Percentiles rank a stretch among this genome's conserved stretches.
phyloP scores from a whole-genome alignment of 1,140 invertebrate species.

The Nomia melanderi region DNA sequence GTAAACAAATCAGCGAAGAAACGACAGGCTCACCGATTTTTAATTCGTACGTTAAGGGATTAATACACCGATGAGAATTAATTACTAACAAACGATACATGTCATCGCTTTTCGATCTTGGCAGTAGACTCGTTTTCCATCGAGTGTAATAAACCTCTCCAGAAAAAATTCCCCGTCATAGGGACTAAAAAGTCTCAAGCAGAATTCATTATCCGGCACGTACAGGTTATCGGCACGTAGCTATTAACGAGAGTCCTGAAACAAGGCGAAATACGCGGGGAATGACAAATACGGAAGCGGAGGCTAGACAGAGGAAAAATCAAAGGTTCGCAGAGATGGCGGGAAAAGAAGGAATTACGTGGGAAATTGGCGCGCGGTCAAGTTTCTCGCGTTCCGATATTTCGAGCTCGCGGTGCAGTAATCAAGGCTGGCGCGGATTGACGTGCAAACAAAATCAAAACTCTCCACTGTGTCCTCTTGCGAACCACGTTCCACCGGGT shows the following conservation, averaged over 20 bases:
- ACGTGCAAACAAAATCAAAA: slow-evolving; percentile 29
- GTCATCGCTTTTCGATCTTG: too few relatives aligned
- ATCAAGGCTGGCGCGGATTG: background rate
- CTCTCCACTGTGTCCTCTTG: slow-evolving; percentile 1
- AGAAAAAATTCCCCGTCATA: background rate
- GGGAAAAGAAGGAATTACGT: background rate
- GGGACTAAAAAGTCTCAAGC: background rate
- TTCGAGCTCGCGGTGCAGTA: too few relatives aligned
- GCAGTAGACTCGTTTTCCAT: too few relatives aligned
- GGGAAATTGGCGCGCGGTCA: background rate
- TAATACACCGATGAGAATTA: too few relatives aligned
- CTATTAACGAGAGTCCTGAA: slow-evolving; percentile 14
- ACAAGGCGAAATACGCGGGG: background rate
- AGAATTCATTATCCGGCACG: slow-evolving; percentile 23
- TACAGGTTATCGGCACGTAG: background rate
- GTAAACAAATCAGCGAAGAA: too few relatives aligned
- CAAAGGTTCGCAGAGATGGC: background rate
- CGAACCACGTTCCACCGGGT: slow-evolving; percentile 4
- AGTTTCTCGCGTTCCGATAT: too few relatives aligned
- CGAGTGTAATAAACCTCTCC: background rate
- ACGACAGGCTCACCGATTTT: too few relatives aligned
- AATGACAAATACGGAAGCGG: background rate
- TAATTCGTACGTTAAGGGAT: too few relatives aligned
- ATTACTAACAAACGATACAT: too few relatives aligned
- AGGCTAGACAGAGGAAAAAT: background rate